These are phyloP conservation scores for Thalpophila matura DNA, from an alignment of 2,888 invertebrate genomes.

Conservation along the genomic window DNA sequence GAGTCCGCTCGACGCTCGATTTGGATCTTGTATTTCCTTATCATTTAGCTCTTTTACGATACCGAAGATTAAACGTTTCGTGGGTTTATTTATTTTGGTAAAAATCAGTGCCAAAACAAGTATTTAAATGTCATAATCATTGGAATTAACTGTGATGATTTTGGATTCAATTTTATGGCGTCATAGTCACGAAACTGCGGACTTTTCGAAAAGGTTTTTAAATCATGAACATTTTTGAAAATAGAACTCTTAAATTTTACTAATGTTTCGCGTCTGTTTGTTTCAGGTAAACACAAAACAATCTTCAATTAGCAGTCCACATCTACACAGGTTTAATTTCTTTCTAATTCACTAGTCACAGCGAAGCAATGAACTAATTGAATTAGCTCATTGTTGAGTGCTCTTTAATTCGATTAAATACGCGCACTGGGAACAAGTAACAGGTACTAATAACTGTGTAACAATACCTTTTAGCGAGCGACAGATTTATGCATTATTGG, in stretches of 20 bases:
- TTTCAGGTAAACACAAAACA: slow-evolving; percentile 62
- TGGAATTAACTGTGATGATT: background rate
- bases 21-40: slow-evolving; percentile 46
- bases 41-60: slow-evolving; percentile 1
- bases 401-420: slow-evolving; percentile 72
- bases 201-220: background rate
- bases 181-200: background rate
- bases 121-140: background rate
- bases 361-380: slow-evolving; percentile 61
- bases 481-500: slow-evolving; percentile 35
- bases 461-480: slow-evolving; percentile 30
- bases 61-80: background rate
- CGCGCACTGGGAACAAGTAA: slow-evolving; percentile 10
- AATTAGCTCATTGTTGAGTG: slow-evolving; percentile 69
- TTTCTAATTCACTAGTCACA: slow-evolving; percentile 38
- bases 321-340: slow-evolving; percentile 34
- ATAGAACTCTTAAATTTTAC: slow-evolving; percentile 8
- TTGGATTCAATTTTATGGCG: slow-evolving; percentile 4
- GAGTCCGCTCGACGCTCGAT: slow-evolving; percentile 22
- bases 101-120: background rate
- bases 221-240: background rate
- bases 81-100: slow-evolving; percentile 2
- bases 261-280: slow-evolving; percentile 48
- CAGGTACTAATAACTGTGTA: slow-evolving; percentile 23
- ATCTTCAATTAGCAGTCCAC: slow-evolving; percentile 24